phyloP scores from a whole-genome alignment of 2,888 invertebrate genomes.

The Brachylomia viminalis region DNA sequence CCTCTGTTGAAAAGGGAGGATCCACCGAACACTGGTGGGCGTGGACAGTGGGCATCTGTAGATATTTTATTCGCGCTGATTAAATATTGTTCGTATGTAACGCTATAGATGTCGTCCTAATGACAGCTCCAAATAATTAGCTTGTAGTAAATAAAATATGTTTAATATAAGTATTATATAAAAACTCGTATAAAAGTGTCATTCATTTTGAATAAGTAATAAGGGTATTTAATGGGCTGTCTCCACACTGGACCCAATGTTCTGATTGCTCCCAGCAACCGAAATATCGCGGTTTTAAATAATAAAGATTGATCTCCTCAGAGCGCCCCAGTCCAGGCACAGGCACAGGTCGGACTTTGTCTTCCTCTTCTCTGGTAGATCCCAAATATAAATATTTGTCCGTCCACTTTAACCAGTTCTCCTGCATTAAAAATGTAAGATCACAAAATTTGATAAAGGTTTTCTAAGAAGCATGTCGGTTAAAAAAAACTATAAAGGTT shows the following conservation, averaged over 20 bases:
- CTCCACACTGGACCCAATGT: constrained; percentile 79
- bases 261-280: constrained; percentile 79
- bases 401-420: constrained; percentile 81
- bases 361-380: constrained; percentile 79
- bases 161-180: background rate
- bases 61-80: background rate
- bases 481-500: background rate
- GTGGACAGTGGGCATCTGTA: background rate
- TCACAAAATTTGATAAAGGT: background rate
- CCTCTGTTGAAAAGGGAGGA: background rate
- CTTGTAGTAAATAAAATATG: background rate
- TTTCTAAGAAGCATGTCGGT: background rate
- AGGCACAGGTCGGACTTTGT: constrained; percentile 75
- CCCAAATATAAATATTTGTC: constrained; percentile 91
- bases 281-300: constrained; percentile 78
- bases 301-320: constrained; percentile 78
- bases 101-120: background rate
- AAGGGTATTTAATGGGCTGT: constrained; percentile 60
- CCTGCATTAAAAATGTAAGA: constrained; percentile 21
- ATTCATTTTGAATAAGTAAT: constrained; percentile 24
- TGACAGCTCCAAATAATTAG: background rate
- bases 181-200: background rate
- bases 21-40: background rate
- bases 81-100: background rate
- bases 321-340: constrained; percentile 76